phyloP scores from a whole-genome alignment of 2,797 vertebrate species.

The Myripristis jacobus region DNA sequence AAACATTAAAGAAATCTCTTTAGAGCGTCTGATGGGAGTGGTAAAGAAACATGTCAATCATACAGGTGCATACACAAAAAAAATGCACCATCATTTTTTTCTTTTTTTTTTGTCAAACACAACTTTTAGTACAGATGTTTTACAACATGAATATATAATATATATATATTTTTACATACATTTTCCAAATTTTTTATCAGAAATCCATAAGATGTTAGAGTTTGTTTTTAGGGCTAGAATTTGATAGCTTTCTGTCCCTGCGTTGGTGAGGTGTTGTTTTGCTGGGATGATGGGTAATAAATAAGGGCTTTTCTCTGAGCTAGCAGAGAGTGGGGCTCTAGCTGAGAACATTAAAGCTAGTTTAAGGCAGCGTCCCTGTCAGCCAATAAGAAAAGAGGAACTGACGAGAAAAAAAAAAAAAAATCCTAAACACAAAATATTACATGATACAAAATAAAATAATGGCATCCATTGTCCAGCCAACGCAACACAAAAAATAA shows the following conservation, averaged over 20 bases:
- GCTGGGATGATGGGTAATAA: slow-evolving; percentile 79
- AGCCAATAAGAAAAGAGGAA: slow-evolving; percentile 90
- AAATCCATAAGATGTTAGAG: slow-evolving; percentile 64
- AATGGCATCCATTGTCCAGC: slow-evolving; percentile 85
- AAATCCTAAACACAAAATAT: slow-evolving; percentile 81
- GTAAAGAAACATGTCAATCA: slow-evolving; percentile 62
- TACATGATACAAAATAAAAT: slow-evolving; percentile 87
- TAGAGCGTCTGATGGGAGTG: slow-evolving; percentile 54
- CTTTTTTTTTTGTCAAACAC: slow-evolving; percentile 67
- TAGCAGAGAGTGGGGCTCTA: slow-evolving; percentile 80
- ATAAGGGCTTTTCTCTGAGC: slow-evolving; percentile 82
- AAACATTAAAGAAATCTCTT: slow-evolving; percentile 55
- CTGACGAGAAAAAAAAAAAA: slow-evolving; percentile 86
- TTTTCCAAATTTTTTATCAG: slow-evolving; percentile 80
- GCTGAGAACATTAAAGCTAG: slow-evolving; percentile 85
- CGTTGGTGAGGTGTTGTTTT: slow-evolving; percentile 65
- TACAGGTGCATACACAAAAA: slow-evolving; percentile 59
- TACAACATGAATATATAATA: slow-evolving; percentile 83
- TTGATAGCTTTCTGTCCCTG: slow-evolving; percentile 66
- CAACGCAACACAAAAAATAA: slow-evolving; percentile 80
- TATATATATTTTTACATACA: slow-evolving; percentile 81
- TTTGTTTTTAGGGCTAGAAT: slow-evolving; percentile 57
- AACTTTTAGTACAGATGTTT: slow-evolving; percentile 80
- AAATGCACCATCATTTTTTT: slow-evolving; percentile 56
- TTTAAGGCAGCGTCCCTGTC: slow-evolving; percentile 87